These are phyloP conservation scores for Gerris buenoi DNA, from an alignment of 1,140 invertebrate species.

Conservation along the genomic window DNA sequence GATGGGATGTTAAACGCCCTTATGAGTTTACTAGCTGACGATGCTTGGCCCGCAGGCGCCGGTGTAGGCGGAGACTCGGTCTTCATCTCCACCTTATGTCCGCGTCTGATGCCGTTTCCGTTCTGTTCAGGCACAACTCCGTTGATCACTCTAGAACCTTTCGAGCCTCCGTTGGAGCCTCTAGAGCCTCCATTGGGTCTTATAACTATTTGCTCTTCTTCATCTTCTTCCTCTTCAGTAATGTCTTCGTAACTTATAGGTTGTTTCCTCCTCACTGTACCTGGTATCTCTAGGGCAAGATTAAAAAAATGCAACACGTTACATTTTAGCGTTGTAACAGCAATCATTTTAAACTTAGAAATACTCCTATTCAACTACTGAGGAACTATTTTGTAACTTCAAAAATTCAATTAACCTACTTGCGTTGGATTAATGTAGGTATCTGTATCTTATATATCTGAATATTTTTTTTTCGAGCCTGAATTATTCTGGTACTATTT, in stretches of 20 bases:
- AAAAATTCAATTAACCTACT: background rate
- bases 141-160: too few species aligned
- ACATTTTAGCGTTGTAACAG: background rate
- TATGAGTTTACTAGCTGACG: too few species aligned
- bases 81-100: slow-evolving; percentile 6
- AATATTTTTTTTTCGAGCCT: too few species aligned
- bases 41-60: slow-evolving; percentile 2
- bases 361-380: background rate
- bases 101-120: slow-evolving; percentile 2
- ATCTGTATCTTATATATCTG: too few species aligned
- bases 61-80: background rate
- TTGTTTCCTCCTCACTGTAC: background rate
- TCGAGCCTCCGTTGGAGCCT: background rate
- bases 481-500: too few species aligned
- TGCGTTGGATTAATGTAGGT: too few species aligned
- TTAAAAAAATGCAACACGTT: background rate
- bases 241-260: background rate
- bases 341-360: background rate
- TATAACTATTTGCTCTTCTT: slow-evolving; percentile 2
- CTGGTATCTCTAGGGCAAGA: slow-evolving; percentile 10
- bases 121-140: background rate
- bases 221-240: slow-evolving; percentile 8
- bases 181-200: background rate
- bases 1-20: too few species aligned
- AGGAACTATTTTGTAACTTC: background rate